phyloP scores from a whole-genome alignment of 2,888 invertebrate species.

The Dryocosmus kuriphilus region DNA sequence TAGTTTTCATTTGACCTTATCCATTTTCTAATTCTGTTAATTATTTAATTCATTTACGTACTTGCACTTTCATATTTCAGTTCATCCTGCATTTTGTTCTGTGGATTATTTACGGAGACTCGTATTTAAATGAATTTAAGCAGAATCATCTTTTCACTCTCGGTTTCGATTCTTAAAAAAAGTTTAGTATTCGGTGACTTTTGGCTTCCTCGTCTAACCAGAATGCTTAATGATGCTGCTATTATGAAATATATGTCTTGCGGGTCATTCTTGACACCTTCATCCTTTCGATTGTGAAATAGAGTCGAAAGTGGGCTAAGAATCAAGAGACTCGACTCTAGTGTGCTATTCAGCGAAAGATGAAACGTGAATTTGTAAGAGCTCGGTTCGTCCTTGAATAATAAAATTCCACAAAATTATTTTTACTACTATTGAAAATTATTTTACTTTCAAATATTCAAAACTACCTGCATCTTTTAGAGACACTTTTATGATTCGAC shows the following conservation, averaged over 20 bases:
- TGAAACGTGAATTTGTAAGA: not conserved
- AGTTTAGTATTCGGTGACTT: slow-evolving; percentile 3
- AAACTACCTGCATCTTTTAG: not conserved
- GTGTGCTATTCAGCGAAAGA: not conserved
- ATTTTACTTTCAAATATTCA: not conserved
- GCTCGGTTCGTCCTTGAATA: not conserved
- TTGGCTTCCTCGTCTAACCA: slow-evolving; percentile 5
- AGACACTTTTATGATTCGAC: not conserved
- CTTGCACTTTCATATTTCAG: not conserved
- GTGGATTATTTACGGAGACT: not conserved
- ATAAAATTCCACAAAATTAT: not conserved
- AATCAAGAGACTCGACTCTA: not conserved
- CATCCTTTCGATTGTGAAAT: slow-evolving; percentile 6
- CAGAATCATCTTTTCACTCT: not conserved
- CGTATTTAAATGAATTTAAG: not conserved
- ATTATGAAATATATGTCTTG: slow-evolving; percentile 4
- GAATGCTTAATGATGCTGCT: slow-evolving; percentile 23
- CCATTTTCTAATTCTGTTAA: not conserved
- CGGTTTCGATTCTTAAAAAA: not conserved
- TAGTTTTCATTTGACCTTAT: not conserved
- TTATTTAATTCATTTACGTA: not conserved
- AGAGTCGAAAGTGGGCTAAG: slow-evolving; percentile 28
- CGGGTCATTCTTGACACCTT: slow-evolving; percentile 18
- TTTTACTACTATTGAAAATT: not conserved
- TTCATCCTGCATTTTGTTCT: not conserved